These are phyloP conservation scores for Hydrotaea cyrtoneurina DNA, from an alignment of 2,888 invertebrate species.

Conservation along the genomic window DNA sequence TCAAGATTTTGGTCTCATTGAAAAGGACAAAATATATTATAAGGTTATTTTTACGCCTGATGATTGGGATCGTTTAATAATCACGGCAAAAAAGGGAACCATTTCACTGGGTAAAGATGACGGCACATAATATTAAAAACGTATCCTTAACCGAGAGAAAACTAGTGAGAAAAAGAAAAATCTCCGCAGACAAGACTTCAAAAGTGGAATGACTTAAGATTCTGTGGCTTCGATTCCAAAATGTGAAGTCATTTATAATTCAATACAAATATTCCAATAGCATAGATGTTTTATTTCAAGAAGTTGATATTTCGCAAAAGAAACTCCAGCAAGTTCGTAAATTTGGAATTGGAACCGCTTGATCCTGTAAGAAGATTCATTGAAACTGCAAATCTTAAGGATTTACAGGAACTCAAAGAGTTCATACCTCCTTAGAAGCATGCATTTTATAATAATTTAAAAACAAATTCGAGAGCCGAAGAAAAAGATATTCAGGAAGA, in stretches of 20 bases:
- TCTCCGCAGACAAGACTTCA: slow-evolving; percentile 48
- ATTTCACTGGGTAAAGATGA: slow-evolving; percentile 52
- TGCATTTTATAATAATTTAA: slow-evolving; percentile 45
- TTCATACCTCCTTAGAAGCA: slow-evolving; percentile 49
- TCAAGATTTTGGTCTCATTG: no score
- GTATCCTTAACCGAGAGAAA: slow-evolving; percentile 44
- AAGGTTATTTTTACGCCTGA: no score
- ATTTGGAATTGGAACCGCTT: slow-evolving; percentile 58
- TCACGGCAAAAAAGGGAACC: slow-evolving; percentile 55
- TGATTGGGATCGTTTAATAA: slow-evolving; percentile 7
- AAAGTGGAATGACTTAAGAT: slow-evolving; percentile 7
- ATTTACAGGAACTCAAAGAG: slow-evolving; percentile 53
- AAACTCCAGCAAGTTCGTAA: slow-evolving; percentile 47
- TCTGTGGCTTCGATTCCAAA: no score
- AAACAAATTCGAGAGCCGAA: slow-evolving; percentile 34
- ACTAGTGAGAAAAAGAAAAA: slow-evolving; percentile 62
- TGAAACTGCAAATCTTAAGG: slow-evolving; percentile 41
- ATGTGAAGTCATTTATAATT: no score
- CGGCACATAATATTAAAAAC: no score
- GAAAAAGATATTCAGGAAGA: slow-evolving; percentile 23
- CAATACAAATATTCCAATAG: no score
- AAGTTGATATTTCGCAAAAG: slow-evolving; percentile 45
- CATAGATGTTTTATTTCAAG: slow-evolving; percentile 16
- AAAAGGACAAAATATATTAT: slow-evolving; percentile 49
- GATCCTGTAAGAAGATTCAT: slow-evolving; percentile 37